Conservation (phyloP, 2,888 invertebrate genomes). For the Oligia fasciuncula region DNA sequence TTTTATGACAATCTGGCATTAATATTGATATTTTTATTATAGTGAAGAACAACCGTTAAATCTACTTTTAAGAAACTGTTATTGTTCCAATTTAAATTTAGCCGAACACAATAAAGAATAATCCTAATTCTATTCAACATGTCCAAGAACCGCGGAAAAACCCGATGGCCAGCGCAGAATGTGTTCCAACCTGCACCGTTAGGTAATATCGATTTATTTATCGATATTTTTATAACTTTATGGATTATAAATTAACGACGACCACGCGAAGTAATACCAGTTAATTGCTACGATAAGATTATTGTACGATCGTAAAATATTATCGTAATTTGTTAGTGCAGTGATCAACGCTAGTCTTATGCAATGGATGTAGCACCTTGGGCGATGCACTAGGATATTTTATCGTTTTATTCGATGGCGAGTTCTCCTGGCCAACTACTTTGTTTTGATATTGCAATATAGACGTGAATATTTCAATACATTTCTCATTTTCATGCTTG, state of each 20-base stretch:
- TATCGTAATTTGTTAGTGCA: conserved; percentile 66
- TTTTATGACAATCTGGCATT: conserved; percentile 7
- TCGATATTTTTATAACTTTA: conserved; percentile 65
- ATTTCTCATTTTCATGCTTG: neutral
- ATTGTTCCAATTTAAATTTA: conserved; percentile 16
- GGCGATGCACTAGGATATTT: conserved; percentile 44
- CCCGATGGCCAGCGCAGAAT: conserved; percentile 10
- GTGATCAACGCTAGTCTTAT: conserved; percentile 45
- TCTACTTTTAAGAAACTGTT: neutral
- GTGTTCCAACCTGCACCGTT: conserved; percentile 34
- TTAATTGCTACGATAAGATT: conserved; percentile 78
- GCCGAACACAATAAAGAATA: neutral
- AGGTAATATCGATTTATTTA: conserved; percentile 60
- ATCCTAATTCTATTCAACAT: conserved; percentile 22
- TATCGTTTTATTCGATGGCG: conserved; percentile 27
- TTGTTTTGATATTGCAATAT: conserved; percentile 27
- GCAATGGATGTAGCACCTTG: conserved; percentile 43
- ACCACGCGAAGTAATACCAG: conserved; percentile 61
- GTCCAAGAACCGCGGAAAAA: conserved; percentile 4
- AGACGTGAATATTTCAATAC: conserved; percentile 23
- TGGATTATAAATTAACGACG: conserved; percentile 61
- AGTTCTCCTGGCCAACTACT: conserved; percentile 33
- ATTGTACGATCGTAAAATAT: conserved; percentile 68
- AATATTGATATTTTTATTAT: conserved; percentile 19
- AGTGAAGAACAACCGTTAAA: conserved; percentile 7